Base-by-base conservation (phyloP, 2,888 invertebrate genomes). In the Steinernema scapterisci region DNA sequence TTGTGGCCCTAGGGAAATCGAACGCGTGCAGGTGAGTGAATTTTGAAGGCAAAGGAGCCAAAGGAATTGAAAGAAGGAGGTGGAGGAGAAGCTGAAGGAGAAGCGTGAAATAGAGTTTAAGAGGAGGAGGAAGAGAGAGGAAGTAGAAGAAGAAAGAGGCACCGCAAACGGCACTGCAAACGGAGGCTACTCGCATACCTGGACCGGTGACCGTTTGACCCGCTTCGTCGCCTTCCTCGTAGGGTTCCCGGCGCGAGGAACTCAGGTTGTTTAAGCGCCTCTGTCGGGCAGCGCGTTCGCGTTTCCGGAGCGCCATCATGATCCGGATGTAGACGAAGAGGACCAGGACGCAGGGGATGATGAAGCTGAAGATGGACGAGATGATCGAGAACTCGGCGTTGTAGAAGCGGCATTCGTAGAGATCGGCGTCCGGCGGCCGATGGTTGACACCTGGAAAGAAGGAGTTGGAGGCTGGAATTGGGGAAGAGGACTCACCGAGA, bases 401-500 rank as follows among this genome's bases (percentile, higher is more conserved):
- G 82, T 89, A 89, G 83, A 90, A 90, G 11, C 88, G 84, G 81
- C 90, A 90, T 73, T 87, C 87, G 79, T 78, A 77, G 1, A 71
- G 77, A 45, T 79, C 75, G 1, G 85, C 85, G 51, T 83, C 82
- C 1, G 74, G 71, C 21, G 86, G 86, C 7, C 85, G 82, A 16
- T 81, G 77, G 74, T 86, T 86, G 16, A 85, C 80, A 38, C 86
- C 85, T 85, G 77, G 56, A 81, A 72, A n/a, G 21, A 73, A 43
- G 25, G 45, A 73, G 38, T n/a, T n/a, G 0, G 31, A 70, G n/a
- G 9, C n/a, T n/a, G 27, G 43, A 70, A 3, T 9, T 44, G n/a
- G 23, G 9, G 23, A n/a, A 27, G 21, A 3, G 25, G n/a, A 73
- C 79, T 38, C 92, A 72, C 97, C 97, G 83, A 97, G 91, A 70